These are phyloP conservation scores for Sylvia atricapilla DNA, from an alignment of 2,113 vertebrate species.

Conservation along the genomic window DNA sequence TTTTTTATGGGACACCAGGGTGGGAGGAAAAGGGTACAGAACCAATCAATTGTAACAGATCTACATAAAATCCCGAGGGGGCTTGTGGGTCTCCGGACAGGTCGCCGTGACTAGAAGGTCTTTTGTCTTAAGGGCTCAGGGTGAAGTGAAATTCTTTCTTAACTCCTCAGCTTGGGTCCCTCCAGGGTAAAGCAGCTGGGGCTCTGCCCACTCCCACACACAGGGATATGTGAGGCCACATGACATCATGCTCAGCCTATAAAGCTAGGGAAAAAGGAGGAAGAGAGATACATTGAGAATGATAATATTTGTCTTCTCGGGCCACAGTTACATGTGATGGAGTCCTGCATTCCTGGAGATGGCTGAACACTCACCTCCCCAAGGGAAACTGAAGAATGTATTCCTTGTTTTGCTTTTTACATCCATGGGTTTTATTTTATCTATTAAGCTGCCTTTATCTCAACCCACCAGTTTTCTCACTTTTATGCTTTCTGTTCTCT, in stretches of 20 bases:
- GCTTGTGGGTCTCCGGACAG: no score
- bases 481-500: background rate
- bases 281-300: rapidly evolving
- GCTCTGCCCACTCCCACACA: no score
- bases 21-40: no score
- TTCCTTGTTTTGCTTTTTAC: background rate
- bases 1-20: no score
- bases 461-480: background rate
- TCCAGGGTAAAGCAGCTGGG: no score
- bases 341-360: background rate
- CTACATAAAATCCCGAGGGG: no score
- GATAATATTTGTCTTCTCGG: rapidly evolving
- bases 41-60: no score
- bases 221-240: background rate
- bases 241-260: rapidly evolving
- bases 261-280: background rate
- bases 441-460: background rate
- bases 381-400: background rate
- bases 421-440: background rate
- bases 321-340: rapidly evolving
- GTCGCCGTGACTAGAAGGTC: no score
- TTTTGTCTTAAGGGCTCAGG: no score
- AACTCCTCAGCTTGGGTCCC: no score
- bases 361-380: background rate
- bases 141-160: no score